Evolutionary conservation across 2,888 invertebrate genomes (phyloP), one percentile per base, ranked within the genome.

Genomic region (Syrista parreyssii): DNA sequence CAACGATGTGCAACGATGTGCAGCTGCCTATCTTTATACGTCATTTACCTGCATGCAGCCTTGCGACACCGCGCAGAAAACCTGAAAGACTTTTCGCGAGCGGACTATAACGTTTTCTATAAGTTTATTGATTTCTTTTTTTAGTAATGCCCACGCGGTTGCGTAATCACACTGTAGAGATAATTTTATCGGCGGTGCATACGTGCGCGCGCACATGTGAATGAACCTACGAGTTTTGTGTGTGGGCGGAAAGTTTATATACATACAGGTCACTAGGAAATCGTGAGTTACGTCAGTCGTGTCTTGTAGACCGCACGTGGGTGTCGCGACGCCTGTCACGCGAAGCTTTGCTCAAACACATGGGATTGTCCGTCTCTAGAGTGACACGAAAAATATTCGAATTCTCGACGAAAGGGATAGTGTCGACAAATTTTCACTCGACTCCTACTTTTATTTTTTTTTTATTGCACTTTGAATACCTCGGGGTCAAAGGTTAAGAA

Each of bases 231-330:
- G 35, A 68, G 30, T 78, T 34, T 79, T 77, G 74, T 77, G 78
- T 75, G 79, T 55, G 74, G 74, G 81, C 81, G 84, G 83, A 79
- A 82, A 82, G 84, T 79, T 80, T 80, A 83, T 84, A 87, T 86
- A 87, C 90, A 87, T 86, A 87, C 90, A 84, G 90, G 90, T 89
- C 90, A 90, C 88, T 88, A 88, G 89, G 89, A 89, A 90, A 90
- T 88, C 86, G 87, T 86, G 15, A 34, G 35, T 12, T n/a, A 4
- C 23, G 74, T 73, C 36, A 73, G n/a, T 73, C 6, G 87, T 84
- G 85, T 86, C 86, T 89, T 86, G 85, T 84, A 84, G 83, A 83
- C 82, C 77, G 83, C 68, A 84, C 68, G 74, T 34, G 68, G 68
- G 75, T 76, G 79, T 82, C 81, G 73, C 30, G 12, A 73, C 23